Conservation (phyloP, 2,797 vertebrate species). For the Characodon lateralis region DNA sequence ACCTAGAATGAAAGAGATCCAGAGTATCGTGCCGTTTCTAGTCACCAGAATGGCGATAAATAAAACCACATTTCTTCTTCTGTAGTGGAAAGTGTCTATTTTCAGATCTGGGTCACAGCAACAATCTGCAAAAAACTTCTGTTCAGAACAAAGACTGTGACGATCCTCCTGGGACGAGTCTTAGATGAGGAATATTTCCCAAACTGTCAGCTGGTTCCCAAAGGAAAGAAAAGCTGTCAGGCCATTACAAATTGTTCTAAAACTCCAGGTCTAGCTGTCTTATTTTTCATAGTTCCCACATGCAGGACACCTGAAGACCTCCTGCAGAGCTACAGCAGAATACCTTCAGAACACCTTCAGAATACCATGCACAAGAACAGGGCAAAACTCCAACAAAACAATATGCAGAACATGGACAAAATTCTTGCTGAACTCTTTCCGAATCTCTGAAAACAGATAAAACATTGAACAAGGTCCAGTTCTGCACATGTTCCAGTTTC, state of each 20-base stretch:
- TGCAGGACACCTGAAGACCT: neutral
- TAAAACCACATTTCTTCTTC: neutral
- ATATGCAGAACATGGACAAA: too few relatives aligned
- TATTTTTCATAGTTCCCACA: neutral
- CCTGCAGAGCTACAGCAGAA: neutral
- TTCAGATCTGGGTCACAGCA: constrained; percentile 18
- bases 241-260: neutral
- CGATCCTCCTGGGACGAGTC: constrained; percentile 7
- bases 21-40: neutral
- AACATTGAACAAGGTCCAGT: constrained; percentile 8
- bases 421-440: too few relatives aligned
- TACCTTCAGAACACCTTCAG: neutral
- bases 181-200: constrained; percentile 7
- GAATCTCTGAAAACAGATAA: constrained; percentile 8
- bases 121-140: constrained; percentile 1
- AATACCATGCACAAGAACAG: too few relatives aligned
- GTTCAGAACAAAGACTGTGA: neutral
- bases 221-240: constrained; percentile 6
- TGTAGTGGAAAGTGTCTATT: constrained; percentile 6
- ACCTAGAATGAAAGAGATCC: neutral
- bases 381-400: too few relatives aligned
- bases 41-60: neutral
- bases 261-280: neutral
- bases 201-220: constrained; percentile 2
- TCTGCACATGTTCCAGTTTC: constrained; percentile 1